Percentiles rank a stretch among this genome's conserved stretches.
Evolutionary conservation across 2,113 vertebrate genomes (phyloP).

Genomic region (Litocranius walleri): DNA sequence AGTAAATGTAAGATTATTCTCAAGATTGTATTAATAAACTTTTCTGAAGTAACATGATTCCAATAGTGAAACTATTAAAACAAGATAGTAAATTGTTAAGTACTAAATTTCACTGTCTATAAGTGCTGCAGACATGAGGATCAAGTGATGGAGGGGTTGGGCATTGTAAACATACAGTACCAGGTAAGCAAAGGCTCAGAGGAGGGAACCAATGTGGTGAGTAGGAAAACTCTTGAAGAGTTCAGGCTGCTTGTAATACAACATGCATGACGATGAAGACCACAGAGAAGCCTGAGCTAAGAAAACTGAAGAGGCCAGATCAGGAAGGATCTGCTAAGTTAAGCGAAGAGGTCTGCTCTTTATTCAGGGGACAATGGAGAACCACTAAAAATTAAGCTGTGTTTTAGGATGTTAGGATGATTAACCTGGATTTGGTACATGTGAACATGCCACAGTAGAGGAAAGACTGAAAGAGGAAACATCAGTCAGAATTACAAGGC

Average conservation of each 20-base stretch:
- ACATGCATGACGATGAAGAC: background rate
- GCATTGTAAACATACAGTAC: background rate
- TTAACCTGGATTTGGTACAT: background rate
- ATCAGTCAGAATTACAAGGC: background rate
- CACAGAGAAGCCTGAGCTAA: background rate
- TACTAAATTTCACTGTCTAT: background rate
- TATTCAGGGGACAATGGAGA: background rate
- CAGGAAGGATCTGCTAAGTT: background rate
- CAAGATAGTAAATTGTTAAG: background rate
- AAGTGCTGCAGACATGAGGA: background rate
- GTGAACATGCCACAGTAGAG: background rate
- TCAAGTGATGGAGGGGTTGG: background rate
- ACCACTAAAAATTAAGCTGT: constrained; percentile 5
- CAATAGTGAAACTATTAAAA: background rate
- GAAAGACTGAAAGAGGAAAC: background rate
- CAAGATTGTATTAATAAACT: background rate
- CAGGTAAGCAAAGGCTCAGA: background rate
- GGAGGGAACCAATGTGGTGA: background rate
- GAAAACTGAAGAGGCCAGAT: background rate
- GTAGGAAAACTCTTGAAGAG: background rate
- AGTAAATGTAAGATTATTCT: constrained; percentile 6
- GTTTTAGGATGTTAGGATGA: background rate
- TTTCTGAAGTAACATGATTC: background rate
- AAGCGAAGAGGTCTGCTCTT: background rate
- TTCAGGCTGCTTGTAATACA: background rate